A percentile compares a stretch with the other conserved stretches of the same genome.
phyloP scores from a whole-genome alignment of 2,797 vertebrate species.

The Perodicticus potto region DNA sequence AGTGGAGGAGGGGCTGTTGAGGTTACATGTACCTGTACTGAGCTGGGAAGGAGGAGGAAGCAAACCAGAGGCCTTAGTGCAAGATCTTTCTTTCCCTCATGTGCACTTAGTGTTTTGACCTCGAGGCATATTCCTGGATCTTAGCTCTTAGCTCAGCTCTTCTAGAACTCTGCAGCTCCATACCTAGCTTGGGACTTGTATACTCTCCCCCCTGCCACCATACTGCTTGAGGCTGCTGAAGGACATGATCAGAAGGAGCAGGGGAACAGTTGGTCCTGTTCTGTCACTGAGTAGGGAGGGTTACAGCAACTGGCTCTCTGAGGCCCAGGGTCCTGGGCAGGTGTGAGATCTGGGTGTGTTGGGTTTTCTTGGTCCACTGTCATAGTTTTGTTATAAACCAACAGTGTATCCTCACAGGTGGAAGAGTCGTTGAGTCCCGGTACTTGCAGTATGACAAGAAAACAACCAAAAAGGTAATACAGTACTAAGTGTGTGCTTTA shows the following conservation, averaged over 20 bases:
- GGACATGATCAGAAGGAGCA: background rate
- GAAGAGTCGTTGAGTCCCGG: conserved; percentile 91
- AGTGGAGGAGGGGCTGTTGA: background rate
- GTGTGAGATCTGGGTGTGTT: background rate
- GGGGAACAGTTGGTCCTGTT: background rate
- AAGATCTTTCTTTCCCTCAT: background rate
- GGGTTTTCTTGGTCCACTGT: background rate
- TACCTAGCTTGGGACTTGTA: background rate
- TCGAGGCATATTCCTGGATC: background rate
- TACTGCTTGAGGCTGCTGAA: background rate
- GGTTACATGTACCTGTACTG: background rate
- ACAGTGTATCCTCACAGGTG: conserved; percentile 75
- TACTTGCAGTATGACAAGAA: conserved; percentile 91
- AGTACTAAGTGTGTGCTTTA: rapidly evolving
- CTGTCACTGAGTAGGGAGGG: background rate
- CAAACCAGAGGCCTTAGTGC: background rate
- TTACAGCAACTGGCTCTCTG: background rate
- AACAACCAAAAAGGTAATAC: conserved; percentile 87
- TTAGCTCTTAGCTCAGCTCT: background rate
- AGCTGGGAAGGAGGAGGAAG: background rate
- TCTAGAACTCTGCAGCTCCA: background rate
- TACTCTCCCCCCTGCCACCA: no score
- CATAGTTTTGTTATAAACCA: background rate
- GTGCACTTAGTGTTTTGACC: background rate
- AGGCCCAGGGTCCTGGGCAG: background rate